Evolutionary conservation across 2,888 invertebrate species (phyloP), one percentile per base, ranked within the genome.

Genomic region (Neuroscelio doddi): DNA sequence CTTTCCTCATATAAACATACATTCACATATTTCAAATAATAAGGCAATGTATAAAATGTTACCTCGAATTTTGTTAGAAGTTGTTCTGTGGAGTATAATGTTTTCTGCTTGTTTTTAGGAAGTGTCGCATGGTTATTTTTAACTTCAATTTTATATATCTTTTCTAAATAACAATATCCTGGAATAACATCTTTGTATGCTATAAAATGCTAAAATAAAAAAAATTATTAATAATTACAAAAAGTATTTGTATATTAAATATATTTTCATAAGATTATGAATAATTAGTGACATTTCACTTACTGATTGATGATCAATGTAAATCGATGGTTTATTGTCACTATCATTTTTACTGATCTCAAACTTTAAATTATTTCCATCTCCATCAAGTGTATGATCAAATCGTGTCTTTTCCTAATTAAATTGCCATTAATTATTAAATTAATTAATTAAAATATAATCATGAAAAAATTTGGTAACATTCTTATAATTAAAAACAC

Each of bases 51-150:
- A n/a, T n/a, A n/a, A n/a, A n/a, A n/a, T n/a, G n/a, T n/a, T 76
- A 87, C 87, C 81, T 87, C 85, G 36, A 83, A 67, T 76, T 85
- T 86, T 1, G 85, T 84, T 30, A 87, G 74, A 45, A 67, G 65
- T 10, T 78, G 72, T 32, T 78, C 76, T 10, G 83, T 78, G 8
- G 81, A 78, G 55, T 83, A 81, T 16, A 85, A 68, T 9, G 71
- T 64, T 50, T 68, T 75, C 1, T 59, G 50, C 24, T 49, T 59
- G 15, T 69, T 64, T 47, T 46, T 47, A 5, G 26, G 62, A 1
- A 67, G 52, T 16, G 17, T 17, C 8, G 30, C 49, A n/a, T 24
- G 38, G 3, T 46, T 38, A 14, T 63, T 32, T 9, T 57, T 52
- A 15, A n/a, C n/a, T n/a, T n/a, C n/a, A n/a, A n/a, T n/a, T n/a